Evolutionary conservation across 2,113 vertebrate species (phyloP).

Genomic region (Onychostoma macrolepis): DNA sequence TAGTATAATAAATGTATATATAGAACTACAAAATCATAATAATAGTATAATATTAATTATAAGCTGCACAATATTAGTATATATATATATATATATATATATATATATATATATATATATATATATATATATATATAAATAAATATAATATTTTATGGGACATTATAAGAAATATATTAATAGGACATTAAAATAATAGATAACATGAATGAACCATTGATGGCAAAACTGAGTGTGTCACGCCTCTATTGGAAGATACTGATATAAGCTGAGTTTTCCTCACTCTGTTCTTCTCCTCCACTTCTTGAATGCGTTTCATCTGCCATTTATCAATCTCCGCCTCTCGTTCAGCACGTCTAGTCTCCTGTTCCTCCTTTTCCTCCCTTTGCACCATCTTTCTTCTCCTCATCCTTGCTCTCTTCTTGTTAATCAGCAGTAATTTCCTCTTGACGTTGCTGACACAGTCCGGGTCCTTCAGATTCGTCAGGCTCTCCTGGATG

Average conservation of each 20-base stretch:
- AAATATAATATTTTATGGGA: background rate
- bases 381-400: conserved; percentile 66
- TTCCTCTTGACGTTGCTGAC: conserved; percentile 68
- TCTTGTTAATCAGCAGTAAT: conserved; percentile 69
- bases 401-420: conserved; percentile 72
- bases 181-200: background rate
- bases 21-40: too few species aligned
- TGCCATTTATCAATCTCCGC: conserved; percentile 86
- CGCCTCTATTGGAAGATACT: background rate
- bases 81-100: too few species aligned
- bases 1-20: too few species aligned
- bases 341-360: conserved; percentile 74
- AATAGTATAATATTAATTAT: too few species aligned
- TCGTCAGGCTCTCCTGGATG: conserved; percentile 67
- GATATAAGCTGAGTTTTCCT: background rate
- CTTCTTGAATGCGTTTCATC: conserved; percentile 81
- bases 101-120: background rate
- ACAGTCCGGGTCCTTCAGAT: conserved; percentile 66
- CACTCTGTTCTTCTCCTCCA: conserved; percentile 90
- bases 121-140: background rate
- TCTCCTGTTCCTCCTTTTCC: conserved; percentile 67
- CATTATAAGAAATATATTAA: background rate
- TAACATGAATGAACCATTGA: background rate
- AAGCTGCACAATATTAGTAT: too few species aligned
- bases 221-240: background rate